A percentile compares a stretch with the other conserved stretches of the same genome.
Evolutionary conservation across 37 sponge, comb jelly and placozoan species (phyloP).

Genomic region (Ianthella basta): DNA sequence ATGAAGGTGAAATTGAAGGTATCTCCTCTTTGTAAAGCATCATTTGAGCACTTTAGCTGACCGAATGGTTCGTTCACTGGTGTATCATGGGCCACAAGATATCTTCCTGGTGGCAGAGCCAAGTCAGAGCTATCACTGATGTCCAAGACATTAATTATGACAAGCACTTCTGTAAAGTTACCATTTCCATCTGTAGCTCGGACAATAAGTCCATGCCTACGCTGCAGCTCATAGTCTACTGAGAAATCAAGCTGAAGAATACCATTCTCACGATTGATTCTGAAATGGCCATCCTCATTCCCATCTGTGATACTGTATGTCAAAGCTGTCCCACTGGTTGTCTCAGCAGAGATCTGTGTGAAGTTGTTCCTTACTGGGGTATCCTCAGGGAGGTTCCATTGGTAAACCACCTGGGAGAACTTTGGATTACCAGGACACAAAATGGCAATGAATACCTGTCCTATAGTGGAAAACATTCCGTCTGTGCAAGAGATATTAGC

Average conservation of each 20-base stretch:
- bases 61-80: constrained; percentile 57
- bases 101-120: constrained; percentile 57
- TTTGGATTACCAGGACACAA: constrained; percentile 56
- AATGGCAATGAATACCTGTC: constrained; percentile 60
- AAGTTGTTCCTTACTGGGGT: constrained; percentile 20
- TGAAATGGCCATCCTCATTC: constrained; percentile 49
- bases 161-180: constrained; percentile 21
- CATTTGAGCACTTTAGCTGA: constrained; percentile 47
- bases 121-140: constrained; percentile 15
- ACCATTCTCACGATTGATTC: constrained; percentile 54
- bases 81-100: constrained; percentile 35
- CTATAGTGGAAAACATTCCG: constrained; percentile 10
- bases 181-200: constrained; percentile 26
- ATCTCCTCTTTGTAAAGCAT: neutral
- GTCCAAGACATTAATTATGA: constrained; percentile 58
- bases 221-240: constrained; percentile 59
- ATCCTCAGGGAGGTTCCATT: constrained; percentile 59
- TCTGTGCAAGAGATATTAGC: constrained; percentile 64
- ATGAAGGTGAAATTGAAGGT: constrained; percentile 50
- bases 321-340: constrained; percentile 38
- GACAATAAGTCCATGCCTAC: constrained; percentile 14
- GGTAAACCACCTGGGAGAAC: constrained; percentile 58
- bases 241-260: constrained; percentile 45
- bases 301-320: constrained; percentile 59
- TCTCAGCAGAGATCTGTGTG: constrained; percentile 43